Base-by-base conservation (phyloP, 1,140 invertebrate species). In the Ylistrum balloti region DNA sequence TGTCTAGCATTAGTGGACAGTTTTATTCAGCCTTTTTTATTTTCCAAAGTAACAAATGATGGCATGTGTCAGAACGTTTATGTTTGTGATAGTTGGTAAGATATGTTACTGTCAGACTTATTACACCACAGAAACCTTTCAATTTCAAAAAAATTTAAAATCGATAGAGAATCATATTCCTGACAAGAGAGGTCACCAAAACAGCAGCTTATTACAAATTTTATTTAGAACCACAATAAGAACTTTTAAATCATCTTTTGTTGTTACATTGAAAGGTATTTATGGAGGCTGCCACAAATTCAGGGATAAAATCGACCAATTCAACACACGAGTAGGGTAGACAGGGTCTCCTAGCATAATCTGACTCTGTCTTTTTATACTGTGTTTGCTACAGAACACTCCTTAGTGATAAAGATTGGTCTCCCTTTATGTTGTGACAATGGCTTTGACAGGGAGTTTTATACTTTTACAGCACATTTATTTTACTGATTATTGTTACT, bases 401-500 rank as follows among this genome's bases (percentile, higher is more conserved):
- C 10, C 20, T 15, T 17, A 45, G 41, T 45, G 1, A 17, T 0
- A 45, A 1, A 45, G 41, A 45, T 5, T 38, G 13, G 17, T 45
- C 41, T 45, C 41, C 41, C 41, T 45, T 17, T 45, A 45, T 13
- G 17, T 45, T 45, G 0, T 45, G 1, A 45, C 41, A 74, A 22
- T 74, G n/a, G 56, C 56, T 74, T 74, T 74, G 56, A 74, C n/a
- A n/a, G 56, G n/a, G 56, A 74, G 11, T 74, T 74, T 74, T 74
- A 74, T 74, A 74, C 56, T 74, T 74, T 74, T 74, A 74, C 56
- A 28, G 56, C 56, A 74, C 41, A 45, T 45, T 74, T 74, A n/a
- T 74, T 74, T 74, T 74, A 74, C 56, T 74, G n/a, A 74, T 74
- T 28, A 74, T 74, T 74, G 56, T 74, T 74, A 74, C n/a, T 56